Conservation (phyloP, 2,113 vertebrate species). For the Tachysurus fulvidraco region DNA sequence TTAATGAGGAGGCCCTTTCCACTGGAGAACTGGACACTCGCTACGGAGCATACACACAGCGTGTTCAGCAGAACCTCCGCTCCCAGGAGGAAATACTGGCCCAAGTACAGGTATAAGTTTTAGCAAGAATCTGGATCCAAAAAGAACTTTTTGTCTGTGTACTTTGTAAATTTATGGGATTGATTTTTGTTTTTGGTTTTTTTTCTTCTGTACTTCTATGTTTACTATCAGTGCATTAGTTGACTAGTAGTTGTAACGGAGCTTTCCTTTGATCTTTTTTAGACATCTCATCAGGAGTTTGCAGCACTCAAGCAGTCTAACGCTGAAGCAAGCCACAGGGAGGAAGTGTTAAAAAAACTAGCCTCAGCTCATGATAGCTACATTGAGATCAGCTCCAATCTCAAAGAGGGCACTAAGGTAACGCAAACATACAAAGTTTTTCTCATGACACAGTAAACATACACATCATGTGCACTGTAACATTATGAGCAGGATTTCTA, state of each 20-base stretch:
- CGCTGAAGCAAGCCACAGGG: slow-evolving; percentile 88
- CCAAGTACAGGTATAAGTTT: slow-evolving; percentile 73
- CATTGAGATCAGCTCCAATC: slow-evolving; percentile 89
- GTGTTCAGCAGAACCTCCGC: slow-evolving; percentile 85
- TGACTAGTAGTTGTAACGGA: background rate
- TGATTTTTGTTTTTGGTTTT: background rate
- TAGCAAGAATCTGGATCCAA: background rate
- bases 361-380: slow-evolving; percentile 96
- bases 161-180: no score
- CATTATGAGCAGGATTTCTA: background rate
- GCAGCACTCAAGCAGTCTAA: slow-evolving; percentile 94
- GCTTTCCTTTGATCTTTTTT: slow-evolving; percentile 23
- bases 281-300: slow-evolving; percentile 94
- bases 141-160: background rate
- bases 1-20: slow-evolving; percentile 93
- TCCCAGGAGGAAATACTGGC: slow-evolving; percentile 89
- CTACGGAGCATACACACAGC: slow-evolving; percentile 86
- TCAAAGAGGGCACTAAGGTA: slow-evolving; percentile 97
- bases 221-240: background rate
- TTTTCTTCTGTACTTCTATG: background rate
- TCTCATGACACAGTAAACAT: background rate
- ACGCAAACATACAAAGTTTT: slow-evolving; percentile 12
- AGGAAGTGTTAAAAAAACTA: slow-evolving; percentile 96
- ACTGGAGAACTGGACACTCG: slow-evolving; percentile 82
- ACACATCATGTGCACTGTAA: background rate